Evolutionary conservation across 2,888 invertebrate species (phyloP).

Genomic region (Tinea semifulvella): DNA sequence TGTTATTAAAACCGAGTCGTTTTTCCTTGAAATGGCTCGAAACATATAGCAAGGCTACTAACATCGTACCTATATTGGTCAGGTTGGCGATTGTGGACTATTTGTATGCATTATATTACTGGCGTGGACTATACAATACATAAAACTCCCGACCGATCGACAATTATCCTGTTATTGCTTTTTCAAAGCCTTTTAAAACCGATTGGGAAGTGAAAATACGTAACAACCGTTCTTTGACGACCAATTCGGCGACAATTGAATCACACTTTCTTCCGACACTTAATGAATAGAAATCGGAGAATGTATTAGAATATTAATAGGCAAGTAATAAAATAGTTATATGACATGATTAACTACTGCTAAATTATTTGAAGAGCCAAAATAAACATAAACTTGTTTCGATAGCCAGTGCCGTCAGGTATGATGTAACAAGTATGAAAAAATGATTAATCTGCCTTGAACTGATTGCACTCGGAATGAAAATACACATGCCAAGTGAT

Average conservation of each 20-base stretch:
- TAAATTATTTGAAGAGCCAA: too few species aligned
- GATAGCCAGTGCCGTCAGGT: not conserved
- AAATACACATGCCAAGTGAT: too few species aligned
- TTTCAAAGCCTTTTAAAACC: not conserved
- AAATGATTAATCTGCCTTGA: conserved; percentile 1
- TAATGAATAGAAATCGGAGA: not conserved
- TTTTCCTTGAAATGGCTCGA: not conserved
- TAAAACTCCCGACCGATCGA: not conserved
- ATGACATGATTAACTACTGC: too few species aligned
- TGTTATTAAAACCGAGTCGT: not conserved
- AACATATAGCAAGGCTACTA: conserved; percentile 1
- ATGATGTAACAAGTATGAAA: conserved; percentile 1
- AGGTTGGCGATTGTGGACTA: not conserved
- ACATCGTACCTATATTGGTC: conserved; percentile 1
- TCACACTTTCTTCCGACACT: not conserved
- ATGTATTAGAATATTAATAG: not conserved
- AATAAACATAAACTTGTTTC: conserved; percentile 3
- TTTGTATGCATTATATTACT: conserved; percentile 6
- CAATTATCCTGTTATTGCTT: not conserved
- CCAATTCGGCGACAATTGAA: not conserved
- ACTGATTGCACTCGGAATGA: too few species aligned
- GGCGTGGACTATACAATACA: not conserved
- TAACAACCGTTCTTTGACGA: not conserved
- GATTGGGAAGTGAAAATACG: conserved; percentile 5
- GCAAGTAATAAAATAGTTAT: not conserved